Evolutionary conservation across 2,113 vertebrate genomes (phyloP).

Genomic region (Albula glossodonta): DNA sequence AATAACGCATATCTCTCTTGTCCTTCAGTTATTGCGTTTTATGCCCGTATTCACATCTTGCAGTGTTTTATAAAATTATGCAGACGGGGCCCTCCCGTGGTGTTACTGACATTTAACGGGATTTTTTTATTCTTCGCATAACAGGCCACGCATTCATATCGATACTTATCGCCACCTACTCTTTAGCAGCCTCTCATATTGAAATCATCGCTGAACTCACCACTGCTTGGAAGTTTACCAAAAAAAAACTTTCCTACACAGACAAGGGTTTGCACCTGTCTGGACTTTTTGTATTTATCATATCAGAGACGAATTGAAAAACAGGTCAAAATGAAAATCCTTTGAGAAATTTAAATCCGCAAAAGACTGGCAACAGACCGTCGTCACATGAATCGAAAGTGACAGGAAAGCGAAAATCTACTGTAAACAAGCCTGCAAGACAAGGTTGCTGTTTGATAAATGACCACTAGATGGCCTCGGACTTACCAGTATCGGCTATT

Average conservation of each 20-base stretch:
- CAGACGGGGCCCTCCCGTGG: background rate
- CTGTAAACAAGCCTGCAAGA: background rate
- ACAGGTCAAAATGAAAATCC: background rate
- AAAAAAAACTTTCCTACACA: background rate
- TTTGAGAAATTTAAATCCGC: no score
- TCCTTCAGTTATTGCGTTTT: background rate
- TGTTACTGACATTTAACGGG: no score
- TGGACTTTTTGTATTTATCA: background rate
- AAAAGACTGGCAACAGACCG: background rate
- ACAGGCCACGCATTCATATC: background rate
- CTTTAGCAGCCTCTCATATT: no score
- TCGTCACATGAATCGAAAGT: background rate
- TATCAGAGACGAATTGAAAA: background rate
- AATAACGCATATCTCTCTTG: no score
- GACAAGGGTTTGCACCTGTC: background rate
- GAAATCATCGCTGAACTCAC: no score
- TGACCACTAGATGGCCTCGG: background rate
- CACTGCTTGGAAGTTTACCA: background rate
- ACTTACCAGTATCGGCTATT: background rate
- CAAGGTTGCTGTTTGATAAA: background rate
- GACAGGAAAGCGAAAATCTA: background rate
- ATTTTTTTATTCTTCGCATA: background rate
- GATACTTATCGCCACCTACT: background rate
- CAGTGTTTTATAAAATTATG: background rate
- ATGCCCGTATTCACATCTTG: background rate